phyloP scores from a whole-genome alignment of 2,113 vertebrate species.

The Alligator mississippiensis region DNA sequence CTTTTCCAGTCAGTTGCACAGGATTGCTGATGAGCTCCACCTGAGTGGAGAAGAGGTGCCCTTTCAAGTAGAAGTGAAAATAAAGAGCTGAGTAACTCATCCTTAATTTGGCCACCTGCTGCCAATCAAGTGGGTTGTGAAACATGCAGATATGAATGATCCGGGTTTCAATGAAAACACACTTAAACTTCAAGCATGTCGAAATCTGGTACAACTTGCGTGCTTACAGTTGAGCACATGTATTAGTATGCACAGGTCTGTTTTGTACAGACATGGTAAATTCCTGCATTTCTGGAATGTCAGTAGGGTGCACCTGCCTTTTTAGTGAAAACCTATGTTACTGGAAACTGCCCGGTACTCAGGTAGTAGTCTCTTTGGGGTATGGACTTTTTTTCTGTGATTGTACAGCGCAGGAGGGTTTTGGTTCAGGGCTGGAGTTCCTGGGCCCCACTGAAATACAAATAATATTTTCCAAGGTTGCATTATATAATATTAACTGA shows the following conservation, averaged over 20 bases:
- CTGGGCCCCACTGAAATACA: background rate
- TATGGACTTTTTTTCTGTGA: background rate
- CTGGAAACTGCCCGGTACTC: background rate
- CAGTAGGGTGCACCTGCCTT: background rate
- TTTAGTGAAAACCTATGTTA: background rate
- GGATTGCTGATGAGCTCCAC: too few relatives aligned
- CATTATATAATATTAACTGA: too few relatives aligned
- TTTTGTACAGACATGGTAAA: background rate
- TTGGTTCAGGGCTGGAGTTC: background rate
- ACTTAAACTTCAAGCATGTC: background rate
- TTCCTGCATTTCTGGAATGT: background rate
- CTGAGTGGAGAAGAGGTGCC: too few relatives aligned
- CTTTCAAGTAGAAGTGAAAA: too few relatives aligned
- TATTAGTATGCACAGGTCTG: background rate
- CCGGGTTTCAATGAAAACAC: too few relatives aligned
- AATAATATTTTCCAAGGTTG: background rate
- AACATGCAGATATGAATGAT: too few relatives aligned
- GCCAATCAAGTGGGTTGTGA: too few relatives aligned
- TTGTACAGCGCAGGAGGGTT: background rate
- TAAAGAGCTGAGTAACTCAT: too few relatives aligned
- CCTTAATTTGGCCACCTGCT: too few relatives aligned
- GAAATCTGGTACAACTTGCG: background rate
- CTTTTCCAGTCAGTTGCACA: too few relatives aligned
- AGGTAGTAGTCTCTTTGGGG: background rate
- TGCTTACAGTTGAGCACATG: accelerated